phyloP scores from a whole-genome alignment of 2,113 vertebrate species.

The Brachirus orientalis region DNA sequence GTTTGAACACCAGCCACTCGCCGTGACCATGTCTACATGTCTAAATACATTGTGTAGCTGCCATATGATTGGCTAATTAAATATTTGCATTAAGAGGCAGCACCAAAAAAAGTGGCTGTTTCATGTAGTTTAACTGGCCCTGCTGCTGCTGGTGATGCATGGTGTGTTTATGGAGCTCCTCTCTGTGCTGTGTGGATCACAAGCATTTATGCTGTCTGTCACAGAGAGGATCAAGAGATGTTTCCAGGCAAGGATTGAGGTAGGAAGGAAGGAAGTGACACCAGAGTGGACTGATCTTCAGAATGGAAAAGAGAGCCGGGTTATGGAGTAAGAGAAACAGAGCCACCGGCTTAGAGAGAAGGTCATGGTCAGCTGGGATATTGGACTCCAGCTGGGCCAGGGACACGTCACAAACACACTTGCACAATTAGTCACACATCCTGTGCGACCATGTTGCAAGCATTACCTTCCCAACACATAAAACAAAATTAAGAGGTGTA shows the following conservation, averaged over 20 bases:
- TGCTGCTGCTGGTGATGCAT: conserved; percentile 58
- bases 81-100: too few relatives aligned
- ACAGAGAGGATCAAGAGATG: conserved; percentile 42
- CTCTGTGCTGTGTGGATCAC: conserved; percentile 25
- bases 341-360: conserved; percentile 56
- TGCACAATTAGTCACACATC: neutral
- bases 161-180: conserved; percentile 61
- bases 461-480: conserved; percentile 1
- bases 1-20: too few relatives aligned
- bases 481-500: neutral
- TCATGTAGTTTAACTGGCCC: conserved; percentile 36
- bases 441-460: neutral
- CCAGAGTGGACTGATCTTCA: conserved; percentile 30
- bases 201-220: conserved; percentile 50
- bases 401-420: conserved; percentile 20
- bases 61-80: too few relatives aligned
- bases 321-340: conserved; percentile 8
- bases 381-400: conserved; percentile 47
- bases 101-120: conserved; percentile 30
- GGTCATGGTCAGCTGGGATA: conserved; percentile 63
- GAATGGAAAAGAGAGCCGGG: neutral
- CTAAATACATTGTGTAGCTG: too few relatives aligned
- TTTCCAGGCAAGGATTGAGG: conserved; percentile 26
- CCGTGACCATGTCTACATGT: too few relatives aligned
- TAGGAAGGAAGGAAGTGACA: conserved; percentile 7